A percentile compares a stretch with the other conserved stretches of the same genome.
phyloP scores from a whole-genome alignment of 2,888 invertebrate species.

The Napeogenes sylphis region DNA sequence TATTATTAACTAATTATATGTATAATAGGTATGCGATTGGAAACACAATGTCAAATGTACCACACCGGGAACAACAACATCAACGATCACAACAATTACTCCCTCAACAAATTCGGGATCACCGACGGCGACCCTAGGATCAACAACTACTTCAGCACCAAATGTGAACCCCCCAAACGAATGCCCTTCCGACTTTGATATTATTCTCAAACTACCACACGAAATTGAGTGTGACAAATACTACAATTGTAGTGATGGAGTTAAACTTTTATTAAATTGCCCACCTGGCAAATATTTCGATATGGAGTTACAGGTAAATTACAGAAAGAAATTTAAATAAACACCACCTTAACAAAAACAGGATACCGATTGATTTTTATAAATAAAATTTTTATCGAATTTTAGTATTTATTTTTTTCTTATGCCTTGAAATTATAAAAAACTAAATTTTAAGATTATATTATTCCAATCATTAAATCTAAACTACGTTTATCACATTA shows the following conservation, averaged over 20 bases:
- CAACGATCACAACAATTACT: conserved; percentile 11
- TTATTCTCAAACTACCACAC: conserved; percentile 45
- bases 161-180: conserved; percentile 32
- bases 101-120: conserved; percentile 8
- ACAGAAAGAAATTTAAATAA: conserved; percentile 9
- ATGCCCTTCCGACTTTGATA: conserved; percentile 42
- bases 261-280: conserved; percentile 40
- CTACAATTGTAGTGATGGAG: conserved; percentile 48
- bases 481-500: no score
- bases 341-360: no score
- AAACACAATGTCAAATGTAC: not conserved
- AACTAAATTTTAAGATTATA: no score
- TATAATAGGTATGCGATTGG: not conserved
- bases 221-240: conserved; percentile 47
- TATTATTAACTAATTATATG: not conserved
- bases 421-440: no score
- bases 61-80: conserved; percentile 8
- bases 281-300: conserved; percentile 42
- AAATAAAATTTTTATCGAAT: no score
- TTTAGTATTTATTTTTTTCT: no score
- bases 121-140: conserved; percentile 14
- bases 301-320: conserved; percentile 39
- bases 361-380: no score
- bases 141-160: conserved; percentile 22
- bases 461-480: no score